These are phyloP conservation scores for Platynereis dumerilii DNA, from an alignment of 2,888 invertebrate genomes.

Conservation along the genomic window DNA sequence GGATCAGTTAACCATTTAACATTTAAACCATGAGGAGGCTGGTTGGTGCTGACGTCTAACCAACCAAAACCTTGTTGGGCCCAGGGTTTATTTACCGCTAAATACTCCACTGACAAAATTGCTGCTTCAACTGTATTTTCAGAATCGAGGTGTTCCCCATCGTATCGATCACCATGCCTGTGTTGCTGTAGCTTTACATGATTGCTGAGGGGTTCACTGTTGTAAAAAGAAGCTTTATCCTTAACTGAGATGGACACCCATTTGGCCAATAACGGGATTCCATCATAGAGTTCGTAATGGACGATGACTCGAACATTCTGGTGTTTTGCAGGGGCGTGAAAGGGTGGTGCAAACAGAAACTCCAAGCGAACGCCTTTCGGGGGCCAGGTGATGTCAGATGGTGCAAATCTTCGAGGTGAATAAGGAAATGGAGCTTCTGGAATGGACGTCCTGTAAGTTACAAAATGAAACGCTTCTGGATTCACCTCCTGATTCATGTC, in stretches of 20 bases:
- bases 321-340: conserved; percentile 31
- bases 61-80: conserved; percentile 27
- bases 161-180: too few relatives aligned
- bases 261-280: conserved; percentile 36
- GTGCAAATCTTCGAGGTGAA: conserved; percentile 33
- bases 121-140: conserved; percentile 14
- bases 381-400: conserved; percentile 35
- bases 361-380: conserved; percentile 32
- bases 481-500: conserved; percentile 20
- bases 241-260: too few relatives aligned
- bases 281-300: conserved; percentile 39
- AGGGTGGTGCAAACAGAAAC: conserved; percentile 24
- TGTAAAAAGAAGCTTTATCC: too few relatives aligned
- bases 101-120: conserved; percentile 32
- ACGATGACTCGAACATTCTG: conserved; percentile 31
- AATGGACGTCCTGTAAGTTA: conserved; percentile 7
- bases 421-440: conserved; percentile 35
- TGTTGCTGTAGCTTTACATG: too few relatives aligned
- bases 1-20: conserved; percentile 34
- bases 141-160: too few relatives aligned
- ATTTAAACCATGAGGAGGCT: conserved; percentile 32
- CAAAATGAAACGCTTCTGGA: conserved; percentile 31
- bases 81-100: conserved; percentile 38
- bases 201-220: too few relatives aligned
- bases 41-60: conserved; percentile 34